A percentile compares a stretch with the other conserved stretches of the same genome.
Conservation (phyloP, 1,140 invertebrate species). For the Lordiphosa collinella region DNA sequence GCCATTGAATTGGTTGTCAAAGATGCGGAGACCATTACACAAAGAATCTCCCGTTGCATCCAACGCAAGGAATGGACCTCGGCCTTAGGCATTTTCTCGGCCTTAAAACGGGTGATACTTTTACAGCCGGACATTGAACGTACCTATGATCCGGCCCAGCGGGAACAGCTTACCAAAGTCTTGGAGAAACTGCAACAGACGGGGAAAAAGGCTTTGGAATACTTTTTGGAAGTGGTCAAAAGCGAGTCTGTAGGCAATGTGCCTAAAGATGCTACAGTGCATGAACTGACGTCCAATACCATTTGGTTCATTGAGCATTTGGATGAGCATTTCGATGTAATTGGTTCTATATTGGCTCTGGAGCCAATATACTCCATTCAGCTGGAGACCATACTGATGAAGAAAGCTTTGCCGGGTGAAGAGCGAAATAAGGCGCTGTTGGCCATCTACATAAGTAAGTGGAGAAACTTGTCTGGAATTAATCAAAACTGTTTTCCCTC, state of each 20-base stretch:
- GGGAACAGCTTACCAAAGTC: conserved; percentile 87
- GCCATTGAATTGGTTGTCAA: conserved; percentile 90
- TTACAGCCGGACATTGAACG: conserved; percentile 92
- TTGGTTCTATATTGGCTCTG: conserved; percentile 84
- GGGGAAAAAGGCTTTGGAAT: conserved; percentile 93
- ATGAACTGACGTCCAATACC: conserved; percentile 96
- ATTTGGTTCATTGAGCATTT: conserved; percentile 93
- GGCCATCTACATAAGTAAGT: conserved; percentile 88
- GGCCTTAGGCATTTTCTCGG: conserved; percentile 91
- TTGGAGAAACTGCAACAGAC: conserved; percentile 88
- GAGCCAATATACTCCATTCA: conserved; percentile 82
- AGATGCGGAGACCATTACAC: conserved; percentile 85
- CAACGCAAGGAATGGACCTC: conserved; percentile 90
- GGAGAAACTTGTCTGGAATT: no score
- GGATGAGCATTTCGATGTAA: conserved; percentile 88
- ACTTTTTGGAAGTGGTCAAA: conserved; percentile 94
- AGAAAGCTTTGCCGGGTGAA: conserved; percentile 79
- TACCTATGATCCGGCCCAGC: conserved; percentile 86
- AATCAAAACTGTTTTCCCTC: conserved; percentile 41
- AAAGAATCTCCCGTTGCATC: conserved; percentile 89
- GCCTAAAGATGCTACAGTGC: conserved; percentile 97
- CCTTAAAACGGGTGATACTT: conserved; percentile 89
- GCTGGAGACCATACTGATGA: conserved; percentile 80
- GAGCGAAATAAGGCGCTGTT: conserved; percentile 84
- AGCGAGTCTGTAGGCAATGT: conserved; percentile 86